These are phyloP conservation scores for Leiothrix lutea DNA, from an alignment of 2,113 vertebrate species.

Conservation along the genomic window DNA sequence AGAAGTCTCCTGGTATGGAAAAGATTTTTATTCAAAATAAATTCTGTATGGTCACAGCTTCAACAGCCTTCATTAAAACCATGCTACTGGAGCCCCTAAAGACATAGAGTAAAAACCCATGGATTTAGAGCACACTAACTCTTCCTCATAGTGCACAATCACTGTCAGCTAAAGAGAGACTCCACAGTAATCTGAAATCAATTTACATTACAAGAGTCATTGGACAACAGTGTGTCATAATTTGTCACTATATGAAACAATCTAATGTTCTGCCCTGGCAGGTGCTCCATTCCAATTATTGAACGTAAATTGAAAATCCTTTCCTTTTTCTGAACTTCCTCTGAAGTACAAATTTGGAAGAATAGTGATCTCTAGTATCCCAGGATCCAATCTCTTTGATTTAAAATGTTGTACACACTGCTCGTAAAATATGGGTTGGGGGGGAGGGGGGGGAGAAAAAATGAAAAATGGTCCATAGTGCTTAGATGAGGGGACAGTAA, in stretches of 20 bases:
- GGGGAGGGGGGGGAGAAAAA: no score
- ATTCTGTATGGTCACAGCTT: background rate
- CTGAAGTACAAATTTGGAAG: slow-evolving; percentile 25
- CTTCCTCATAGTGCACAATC: slow-evolving; percentile 4
- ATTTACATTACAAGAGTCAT: slow-evolving; percentile 41
- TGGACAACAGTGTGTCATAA: background rate
- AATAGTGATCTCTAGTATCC: background rate
- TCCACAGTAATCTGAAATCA: slow-evolving; percentile 57
- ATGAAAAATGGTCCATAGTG: accelerated
- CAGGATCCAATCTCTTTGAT: background rate
- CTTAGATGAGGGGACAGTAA: background rate
- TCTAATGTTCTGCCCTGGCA: slow-evolving; percentile 40
- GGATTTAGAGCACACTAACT: background rate
- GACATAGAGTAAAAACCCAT: background rate
- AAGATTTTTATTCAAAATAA: background rate
- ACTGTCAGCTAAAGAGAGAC: background rate
- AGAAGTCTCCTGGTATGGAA: background rate
- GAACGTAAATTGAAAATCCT: slow-evolving; percentile 46
- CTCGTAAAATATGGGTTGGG: background rate
- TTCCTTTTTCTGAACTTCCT: background rate
- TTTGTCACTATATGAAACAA: slow-evolving; percentile 16
- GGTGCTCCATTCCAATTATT: slow-evolving; percentile 24
- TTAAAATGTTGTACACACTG: background rate
- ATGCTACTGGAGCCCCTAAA: background rate
- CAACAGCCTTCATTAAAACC: background rate